Base-by-base conservation (phyloP, 1,140 invertebrate genomes). In the Ceratosolen solmsi region DNA sequence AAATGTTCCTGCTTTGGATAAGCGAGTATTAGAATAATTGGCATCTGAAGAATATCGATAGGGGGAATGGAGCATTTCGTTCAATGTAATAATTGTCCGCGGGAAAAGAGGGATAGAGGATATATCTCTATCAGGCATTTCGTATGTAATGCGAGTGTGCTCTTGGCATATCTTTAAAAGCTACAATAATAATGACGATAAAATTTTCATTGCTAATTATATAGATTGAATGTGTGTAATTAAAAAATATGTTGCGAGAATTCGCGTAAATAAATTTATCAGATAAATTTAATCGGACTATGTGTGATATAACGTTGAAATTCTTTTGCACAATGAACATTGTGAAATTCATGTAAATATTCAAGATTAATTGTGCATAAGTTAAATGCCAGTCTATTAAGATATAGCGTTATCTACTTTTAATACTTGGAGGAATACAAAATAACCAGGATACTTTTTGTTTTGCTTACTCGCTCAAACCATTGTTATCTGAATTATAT, bases 281-380 rank as follows among this genome's bases (percentile, higher is more conserved):
- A n/a, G 9, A 30, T 38, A 41, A 30, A 4, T 25, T 7, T 54
- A 33, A 68, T 65, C 38, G 5, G 46, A 76, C 56, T 63, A 11
- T 20, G 3, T 22, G 20, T 5, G 36, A 20, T 17, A 74, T 36
- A 58, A 60, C 5, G 38, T 36, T 15, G 22, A 9, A 41, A 38
- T 41, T 73, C 71, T 73, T 30, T 30, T 33, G 25, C 25, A 73
- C 71, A 73, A 73, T 54, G 46, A 33, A 0, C 22, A 7, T 76
- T 63, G 56, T 60, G 56, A 76, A 49, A 76, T 63, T 63, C 27
- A 9, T 25, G 56, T 15, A 27, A 33, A 75, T 75, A 58, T 58
- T 38, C 1, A 30, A 58, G 36, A 76, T 76, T 63, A 46, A 76
- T 63, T 30, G 56, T 76, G 38, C 58, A 76, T 36, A 49, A 76